Base-by-base conservation (phyloP, 2,888 invertebrate genomes). In the Chironomus tentans region DNA sequence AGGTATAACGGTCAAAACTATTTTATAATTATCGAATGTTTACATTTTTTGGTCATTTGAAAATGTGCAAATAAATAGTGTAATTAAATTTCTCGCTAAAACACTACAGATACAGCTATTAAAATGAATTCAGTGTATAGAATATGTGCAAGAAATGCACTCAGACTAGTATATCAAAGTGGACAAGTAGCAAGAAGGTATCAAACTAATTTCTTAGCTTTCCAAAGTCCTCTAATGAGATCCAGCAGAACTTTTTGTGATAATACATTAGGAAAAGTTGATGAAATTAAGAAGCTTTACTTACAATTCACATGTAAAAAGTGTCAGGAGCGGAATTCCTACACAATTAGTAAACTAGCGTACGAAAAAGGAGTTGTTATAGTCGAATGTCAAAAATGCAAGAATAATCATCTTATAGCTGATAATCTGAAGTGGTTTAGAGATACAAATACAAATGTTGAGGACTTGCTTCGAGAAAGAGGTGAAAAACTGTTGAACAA, bases 401-500 rank as follows among this genome's bases (percentile, higher is more conserved):
- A 88, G 68, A 97, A 94, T 81, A 90, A 93, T 82, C 98, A 98
- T 84, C 86, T 98, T 24, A 97, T 98, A 78, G 98, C 98, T 0
- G 98, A 98, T 82, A 97, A 98, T 84, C 86, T 98, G 1, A 93
- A 93, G 78, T 98, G 98, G 98, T 98, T 98, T 82, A 86, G 89
- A 0, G 92, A 95, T 81, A 85, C 92, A 0, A 90, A 89, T 80
- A 88, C 87, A 78, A 98, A 98, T 81, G 94, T 98, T 79, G 97
- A 98, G 85, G 92, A 93, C 78, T 93, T 97, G 48, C 85, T 98
- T 82, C 91, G 90, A 18, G 90, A 90, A 77, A 95, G 93, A 81
- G 97, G 97, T 1, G 97, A 98, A 85, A 86, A 85, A 4, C 93
- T 97, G 50, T 85, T 83, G 61, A 90, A 56, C 6, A 56, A 56